Evolutionary conservation across 2,888 invertebrate genomes (phyloP), one percentile per base, ranked within the genome.

Genomic region (Acheta domesticus): DNA sequence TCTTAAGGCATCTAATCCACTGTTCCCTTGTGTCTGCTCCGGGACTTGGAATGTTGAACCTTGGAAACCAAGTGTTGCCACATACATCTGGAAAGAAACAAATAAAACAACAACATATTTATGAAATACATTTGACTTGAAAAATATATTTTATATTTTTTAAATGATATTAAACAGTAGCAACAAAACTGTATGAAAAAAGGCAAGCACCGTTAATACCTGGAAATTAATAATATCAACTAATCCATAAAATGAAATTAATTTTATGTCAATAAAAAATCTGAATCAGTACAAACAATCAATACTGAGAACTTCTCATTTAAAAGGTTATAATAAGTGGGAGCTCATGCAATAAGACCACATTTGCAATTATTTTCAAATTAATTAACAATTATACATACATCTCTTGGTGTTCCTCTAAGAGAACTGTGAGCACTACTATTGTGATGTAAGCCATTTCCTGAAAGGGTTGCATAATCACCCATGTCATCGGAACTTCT

Each of bases 381-480:
- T 36, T 36, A 36, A 8, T 36, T 8, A 36, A 5, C n/a, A 62
- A 62, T 62, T n/a, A 3, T 19, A 62, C 62, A 87, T 85, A 90
- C 90, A 84, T 89, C 81, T 80, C 81, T 89, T 77, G 89, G 88
- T 83, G 88, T 88, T 83, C 89, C 89, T 83, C 89, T 87, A 80
- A 90, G 85, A 74, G 89, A 88, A 80, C 89, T 89, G 85, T 74
- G 85, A 83, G 81, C 86, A 86, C 84, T 85, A 48, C 82, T 83
- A 81, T 83, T 84, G 79, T 84, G 84, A 48, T 84, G 82, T 48
- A 48, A 16, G 83, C 83, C 75, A 87, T 86, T 76, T 86, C 87
- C 87, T n/a, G 90, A 91, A 48, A 92, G 85, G 0, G 92, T 92
- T 12, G 92, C 92, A 86, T 92, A 92, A 85, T 92, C 92, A 0